Evolutionary conservation across 2,888 invertebrate species (phyloP).

Genomic region (Aphelenchoides bicaudatus): DNA sequence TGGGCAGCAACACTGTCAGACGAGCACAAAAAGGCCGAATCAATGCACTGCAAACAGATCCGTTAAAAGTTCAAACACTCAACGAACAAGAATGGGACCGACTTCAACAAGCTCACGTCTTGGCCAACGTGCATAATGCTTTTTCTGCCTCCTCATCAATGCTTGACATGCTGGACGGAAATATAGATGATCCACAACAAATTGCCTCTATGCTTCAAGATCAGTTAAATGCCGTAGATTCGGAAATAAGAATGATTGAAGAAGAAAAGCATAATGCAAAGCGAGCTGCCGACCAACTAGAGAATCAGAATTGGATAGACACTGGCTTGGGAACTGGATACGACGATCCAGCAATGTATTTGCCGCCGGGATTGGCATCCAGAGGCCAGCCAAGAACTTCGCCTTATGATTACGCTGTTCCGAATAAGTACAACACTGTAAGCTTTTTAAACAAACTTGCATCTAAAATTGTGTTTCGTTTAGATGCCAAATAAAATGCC

Average conservation of each 20-base stretch:
- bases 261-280: constrained; percentile 84
- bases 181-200: constrained; percentile 90
- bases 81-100: constrained; percentile 86
- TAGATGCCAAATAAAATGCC: constrained; percentile 8
- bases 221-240: constrained; percentile 98
- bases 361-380: constrained; percentile 4
- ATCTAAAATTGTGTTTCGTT: neutral
- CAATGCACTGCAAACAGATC: constrained; percentile 58
- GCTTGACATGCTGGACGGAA: constrained; percentile 45
- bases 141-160: constrained; percentile 38
- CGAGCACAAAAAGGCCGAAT: constrained; percentile 56
- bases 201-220: constrained; percentile 97
- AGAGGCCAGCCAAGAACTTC: neutral
- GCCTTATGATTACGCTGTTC: constrained; percentile 8
- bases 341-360: constrained; percentile 60
- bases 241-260: constrained; percentile 83
- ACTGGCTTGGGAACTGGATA: constrained; percentile 58
- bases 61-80: constrained; percentile 61
- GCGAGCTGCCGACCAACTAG: constrained; percentile 91
- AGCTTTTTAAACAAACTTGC: constrained; percentile 8
- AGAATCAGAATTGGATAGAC: constrained; percentile 71
- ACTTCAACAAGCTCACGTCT: constrained; percentile 76
- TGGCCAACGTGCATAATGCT: constrained; percentile 78
- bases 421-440: constrained; percentile 25
- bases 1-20: constrained; percentile 37